Percentiles rank a stretch among this genome's conserved stretches.
Evolutionary conservation across 1,140 invertebrate genomes (phyloP).

Genomic region (Asobara japonica): DNA sequence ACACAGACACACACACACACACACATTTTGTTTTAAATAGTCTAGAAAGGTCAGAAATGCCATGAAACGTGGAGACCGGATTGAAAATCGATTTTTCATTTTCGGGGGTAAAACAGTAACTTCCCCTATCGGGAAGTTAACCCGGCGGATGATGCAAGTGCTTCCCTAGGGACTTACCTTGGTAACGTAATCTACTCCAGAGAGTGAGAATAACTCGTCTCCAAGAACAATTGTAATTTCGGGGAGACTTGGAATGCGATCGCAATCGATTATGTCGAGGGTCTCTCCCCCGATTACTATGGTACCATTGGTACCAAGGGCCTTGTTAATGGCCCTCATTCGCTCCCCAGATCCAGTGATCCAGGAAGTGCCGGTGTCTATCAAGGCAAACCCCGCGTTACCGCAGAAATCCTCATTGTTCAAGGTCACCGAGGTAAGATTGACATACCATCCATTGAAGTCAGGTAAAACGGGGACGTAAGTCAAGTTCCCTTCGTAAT

Average conservation of each 20-base stretch:
- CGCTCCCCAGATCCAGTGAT: slow-evolving; percentile 92
- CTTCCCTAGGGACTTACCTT: slow-evolving; percentile 75
- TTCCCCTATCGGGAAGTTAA: too few relatives aligned
- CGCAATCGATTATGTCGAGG: slow-evolving; percentile 74
- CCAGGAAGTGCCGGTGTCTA: slow-evolving; percentile 97
- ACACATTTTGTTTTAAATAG: too few relatives aligned
- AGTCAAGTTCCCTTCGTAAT: slow-evolving; percentile 93
- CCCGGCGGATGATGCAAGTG: too few relatives aligned
- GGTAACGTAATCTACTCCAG: slow-evolving; percentile 87
- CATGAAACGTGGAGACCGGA: too few relatives aligned
- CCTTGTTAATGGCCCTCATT: slow-evolving; percentile 83
- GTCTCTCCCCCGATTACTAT: slow-evolving; percentile 85
- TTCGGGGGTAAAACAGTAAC: too few relatives aligned
- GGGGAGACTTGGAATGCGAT: slow-evolving; percentile 80
- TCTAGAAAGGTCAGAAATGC: too few relatives aligned
- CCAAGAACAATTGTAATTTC: slow-evolving; percentile 81
- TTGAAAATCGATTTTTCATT: too few relatives aligned
- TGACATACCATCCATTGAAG: slow-evolving; percentile 99
- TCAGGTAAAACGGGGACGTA: slow-evolving; percentile 87
- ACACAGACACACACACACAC: too few relatives aligned
- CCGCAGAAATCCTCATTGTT: slow-evolving; percentile 72
- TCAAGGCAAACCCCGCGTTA: slow-evolving; percentile 92
- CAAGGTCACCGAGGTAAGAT: slow-evolving; percentile 82
- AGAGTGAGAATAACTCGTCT: slow-evolving; percentile 81
- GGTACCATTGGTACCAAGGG: slow-evolving; percentile 88